Evolutionary conservation across 2,888 invertebrate genomes (phyloP).

Genomic region (Drosophila pegasa): DNA sequence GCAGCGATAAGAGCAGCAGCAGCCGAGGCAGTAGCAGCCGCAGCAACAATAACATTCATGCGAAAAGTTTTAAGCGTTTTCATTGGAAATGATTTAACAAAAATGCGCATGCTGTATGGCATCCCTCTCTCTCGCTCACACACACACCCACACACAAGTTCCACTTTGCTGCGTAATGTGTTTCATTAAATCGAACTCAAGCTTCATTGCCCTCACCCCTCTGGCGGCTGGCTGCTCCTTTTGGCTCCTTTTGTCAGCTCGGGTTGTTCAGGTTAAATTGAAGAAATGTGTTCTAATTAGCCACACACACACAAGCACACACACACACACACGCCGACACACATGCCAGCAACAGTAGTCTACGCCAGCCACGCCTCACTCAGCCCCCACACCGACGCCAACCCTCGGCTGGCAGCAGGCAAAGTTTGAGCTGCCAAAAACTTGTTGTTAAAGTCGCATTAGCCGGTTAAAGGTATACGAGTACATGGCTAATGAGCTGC

Average conservation of each 20-base stretch:
- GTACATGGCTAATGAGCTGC: slow-evolving; percentile 58
- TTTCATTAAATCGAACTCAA: slow-evolving; percentile 70
- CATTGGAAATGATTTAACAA: slow-evolving; percentile 76
- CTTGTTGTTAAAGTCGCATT: slow-evolving; percentile 78
- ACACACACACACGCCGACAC: slow-evolving; percentile 31
- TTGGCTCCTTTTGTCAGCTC: slow-evolving; percentile 43
- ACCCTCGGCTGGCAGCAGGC: slow-evolving; percentile 11
- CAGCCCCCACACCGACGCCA: background rate
- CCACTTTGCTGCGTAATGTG: slow-evolving; percentile 45
- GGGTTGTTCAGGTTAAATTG: slow-evolving; percentile 70
- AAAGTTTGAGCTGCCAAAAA: slow-evolving; percentile 59
- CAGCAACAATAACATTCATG: slow-evolving; percentile 67
- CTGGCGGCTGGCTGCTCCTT: background rate
- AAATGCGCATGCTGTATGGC: slow-evolving; percentile 38
- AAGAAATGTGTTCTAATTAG: slow-evolving; percentile 79
- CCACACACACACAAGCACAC: slow-evolving; percentile 54
- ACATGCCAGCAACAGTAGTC: slow-evolving; percentile 48
- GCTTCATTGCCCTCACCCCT: slow-evolving; percentile 9
- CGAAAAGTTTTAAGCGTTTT: slow-evolving; percentile 74
- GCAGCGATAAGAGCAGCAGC: slow-evolving; percentile 14
- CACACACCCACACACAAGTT: background rate
- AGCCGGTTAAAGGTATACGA: slow-evolving; percentile 64
- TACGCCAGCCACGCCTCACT: background rate
- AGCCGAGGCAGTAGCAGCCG: slow-evolving; percentile 2
- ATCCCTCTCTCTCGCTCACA: slow-evolving; percentile 31